Percentiles rank a stretch among this genome's conserved stretches.
phyloP scores from a whole-genome alignment of 2,113 vertebrate genomes.

The Rostratula benghalensis region DNA sequence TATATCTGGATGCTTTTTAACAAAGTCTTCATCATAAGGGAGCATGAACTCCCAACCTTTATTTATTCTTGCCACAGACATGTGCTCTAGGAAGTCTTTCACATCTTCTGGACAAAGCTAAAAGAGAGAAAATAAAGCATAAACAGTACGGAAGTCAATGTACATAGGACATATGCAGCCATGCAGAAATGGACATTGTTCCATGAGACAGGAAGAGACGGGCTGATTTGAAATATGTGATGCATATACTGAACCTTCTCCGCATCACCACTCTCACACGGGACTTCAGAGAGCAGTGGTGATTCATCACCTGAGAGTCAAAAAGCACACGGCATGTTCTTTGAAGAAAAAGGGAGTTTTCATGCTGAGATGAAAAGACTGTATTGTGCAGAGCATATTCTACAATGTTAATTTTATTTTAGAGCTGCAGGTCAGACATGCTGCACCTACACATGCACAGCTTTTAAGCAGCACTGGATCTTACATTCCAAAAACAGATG shows the following conservation, averaged over 20 bases:
- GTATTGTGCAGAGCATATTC: not conserved
- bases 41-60: conserved; percentile 96
- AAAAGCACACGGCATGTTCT: not conserved
- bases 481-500: not conserved
- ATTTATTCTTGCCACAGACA: conserved; percentile 89
- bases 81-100: conserved; percentile 96
- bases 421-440: conserved; percentile 7
- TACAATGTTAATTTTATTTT: not conserved
- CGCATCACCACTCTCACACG: conserved; percentile 26
- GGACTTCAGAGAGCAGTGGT: conserved; percentile 28
- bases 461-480: not conserved
- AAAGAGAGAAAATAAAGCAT: not conserved
- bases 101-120: conserved; percentile 97
- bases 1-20: conserved; percentile 94
- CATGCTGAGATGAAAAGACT: conserved; percentile 44
- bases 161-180: not conserved
- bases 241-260: conserved; percentile 1
- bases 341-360: conserved; percentile 27
- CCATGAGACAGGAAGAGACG: not conserved
- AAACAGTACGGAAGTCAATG: not conserved
- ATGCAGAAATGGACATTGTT: not conserved
- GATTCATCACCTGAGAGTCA: conserved; percentile 25
- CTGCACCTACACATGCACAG: not conserved
- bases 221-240: not conserved
- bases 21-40: conserved; percentile 87